A percentile compares a stretch with the other conserved stretches of the same genome.
Conservation (phyloP, 2,113 vertebrate species). For the Scolopax mira region DNA sequence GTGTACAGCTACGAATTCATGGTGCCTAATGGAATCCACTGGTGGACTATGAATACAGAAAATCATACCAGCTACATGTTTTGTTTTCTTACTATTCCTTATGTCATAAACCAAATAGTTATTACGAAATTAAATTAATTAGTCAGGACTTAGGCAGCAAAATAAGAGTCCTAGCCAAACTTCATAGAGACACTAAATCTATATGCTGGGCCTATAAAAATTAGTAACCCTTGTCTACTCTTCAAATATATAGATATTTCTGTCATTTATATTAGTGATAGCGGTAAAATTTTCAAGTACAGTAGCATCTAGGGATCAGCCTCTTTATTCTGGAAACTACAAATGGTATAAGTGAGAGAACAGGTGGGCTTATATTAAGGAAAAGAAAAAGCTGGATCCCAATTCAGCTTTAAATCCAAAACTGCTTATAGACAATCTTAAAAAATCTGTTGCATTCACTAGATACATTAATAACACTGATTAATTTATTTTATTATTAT, state of each 20-base stretch:
- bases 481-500: neutral
- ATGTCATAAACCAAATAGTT: neutral
- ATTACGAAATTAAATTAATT: neutral
- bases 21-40: neutral
- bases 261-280: neutral
- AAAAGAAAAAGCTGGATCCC: neutral
- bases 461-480: neutral
- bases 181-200: neutral
- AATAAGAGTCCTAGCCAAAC: neutral
- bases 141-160: neutral
- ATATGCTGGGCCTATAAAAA: neutral
- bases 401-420: neutral
- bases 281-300: neutral
- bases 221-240: neutral
- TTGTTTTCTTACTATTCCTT: neutral
- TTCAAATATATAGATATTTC: neutral
- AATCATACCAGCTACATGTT: neutral
- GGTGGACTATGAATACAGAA: neutral
- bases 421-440: neutral
- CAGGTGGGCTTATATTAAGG: neutral
- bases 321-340: neutral
- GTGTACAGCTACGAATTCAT: neutral
- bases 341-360: neutral
- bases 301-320: neutral
- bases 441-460: neutral